Evolutionary conservation across 1,140 invertebrate genomes (phyloP), one percentile per base, ranked within the genome.

Genomic region (Drosophila leontia): DNA sequence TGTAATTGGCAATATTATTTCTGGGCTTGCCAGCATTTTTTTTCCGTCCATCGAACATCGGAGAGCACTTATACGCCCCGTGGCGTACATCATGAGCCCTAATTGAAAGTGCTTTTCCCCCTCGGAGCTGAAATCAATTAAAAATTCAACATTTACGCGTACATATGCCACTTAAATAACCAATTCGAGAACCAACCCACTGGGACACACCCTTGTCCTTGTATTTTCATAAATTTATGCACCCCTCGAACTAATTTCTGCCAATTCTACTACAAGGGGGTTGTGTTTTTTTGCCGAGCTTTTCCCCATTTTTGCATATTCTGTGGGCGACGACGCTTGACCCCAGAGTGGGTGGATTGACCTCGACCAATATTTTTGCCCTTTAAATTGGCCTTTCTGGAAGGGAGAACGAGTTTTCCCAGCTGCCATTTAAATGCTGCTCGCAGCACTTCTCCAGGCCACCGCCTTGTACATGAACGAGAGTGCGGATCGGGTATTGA

Each of bases 151-250:
- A 48, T 71, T 78, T 78, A 60, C 41, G 68, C 68, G 75, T 48
- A 19, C 80, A 87, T 84, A 84, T 81, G 85, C 65, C 62, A 74
- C 34, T 56, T 45, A 79, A 68, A 76, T 61, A 67, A 50, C 58
- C 61, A 77, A 80, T 79, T 82, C 53, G n/a, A 60, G 34, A 48
- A 23, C 45, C 41, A 76, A 34, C 35, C 51, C 72, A 32, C 19
- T 23, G 50, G 23, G 59, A 39, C 63, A 35, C 61, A 39, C 61
- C 70, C 75, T 57, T 65, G 60, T 48, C 56, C 34, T 50, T 45
- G 61, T 56, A 63, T 77, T 74, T 74, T 81, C 74, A 88, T 88
- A 90, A 84, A 90, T 90, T 88, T 88, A 88, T 88, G 80, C 84
- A 88, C 84, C 84, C 84, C 79, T 63, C 59, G 79, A 74, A 84